Conservation (phyloP, 2,113 vertebrate species). For the Phrynocephalus versicolor region DNA sequence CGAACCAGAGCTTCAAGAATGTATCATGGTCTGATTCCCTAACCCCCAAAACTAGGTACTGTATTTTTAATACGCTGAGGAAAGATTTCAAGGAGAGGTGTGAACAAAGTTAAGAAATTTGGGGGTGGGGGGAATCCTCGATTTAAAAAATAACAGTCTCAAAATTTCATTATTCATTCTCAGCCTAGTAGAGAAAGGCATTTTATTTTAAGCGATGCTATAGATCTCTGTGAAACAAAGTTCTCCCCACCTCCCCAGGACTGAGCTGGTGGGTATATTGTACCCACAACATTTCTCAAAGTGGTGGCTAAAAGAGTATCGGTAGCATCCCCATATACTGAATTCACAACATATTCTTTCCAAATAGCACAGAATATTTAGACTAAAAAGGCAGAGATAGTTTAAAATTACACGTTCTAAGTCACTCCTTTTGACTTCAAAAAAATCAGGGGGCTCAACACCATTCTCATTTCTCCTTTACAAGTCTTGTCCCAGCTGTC, state of each 20-base stretch:
- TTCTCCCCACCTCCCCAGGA: not conserved
- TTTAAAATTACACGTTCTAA: not conserved
- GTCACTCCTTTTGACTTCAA: not conserved
- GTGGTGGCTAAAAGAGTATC: not conserved
- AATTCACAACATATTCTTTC: not conserved
- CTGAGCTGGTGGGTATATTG: not conserved
- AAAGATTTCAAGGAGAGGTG: not conserved
- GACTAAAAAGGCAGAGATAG: not conserved
- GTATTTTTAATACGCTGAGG: not conserved
- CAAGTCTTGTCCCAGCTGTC: not conserved
- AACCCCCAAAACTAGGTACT: not conserved
- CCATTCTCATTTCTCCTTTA: not conserved
- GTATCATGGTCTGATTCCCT: not conserved
- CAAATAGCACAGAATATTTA: accelerated
- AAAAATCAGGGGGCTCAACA: not conserved
- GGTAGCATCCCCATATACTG: not conserved
- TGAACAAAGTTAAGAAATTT: not conserved
- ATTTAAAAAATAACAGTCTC: conserved; percentile 23
- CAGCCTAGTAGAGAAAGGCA: not conserved
- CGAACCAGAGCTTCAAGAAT: not conserved
- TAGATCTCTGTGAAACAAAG: not conserved
- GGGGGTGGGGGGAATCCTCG: not conserved
- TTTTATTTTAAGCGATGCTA: not conserved
- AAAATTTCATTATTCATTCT: not conserved
- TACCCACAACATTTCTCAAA: not conserved